phyloP scores from a whole-genome alignment of 2,888 invertebrate genomes.

The Capitulum mitella region DNA sequence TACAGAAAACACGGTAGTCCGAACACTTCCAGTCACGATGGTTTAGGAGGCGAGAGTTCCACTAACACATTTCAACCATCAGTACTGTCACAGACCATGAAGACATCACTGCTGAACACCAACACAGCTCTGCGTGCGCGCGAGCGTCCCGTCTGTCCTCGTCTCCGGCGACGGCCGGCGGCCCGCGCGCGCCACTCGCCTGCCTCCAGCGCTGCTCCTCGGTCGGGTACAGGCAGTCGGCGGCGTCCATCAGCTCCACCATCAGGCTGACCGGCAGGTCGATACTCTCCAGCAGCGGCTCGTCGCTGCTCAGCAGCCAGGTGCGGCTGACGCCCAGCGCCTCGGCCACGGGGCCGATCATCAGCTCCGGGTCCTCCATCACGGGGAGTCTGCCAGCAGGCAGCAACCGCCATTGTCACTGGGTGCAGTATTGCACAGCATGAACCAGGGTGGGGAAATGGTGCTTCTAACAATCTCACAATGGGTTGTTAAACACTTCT shows the following conservation, averaged over 20 bases:
- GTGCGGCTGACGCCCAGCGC: slow-evolving; percentile 9
- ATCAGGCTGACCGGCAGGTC: slow-evolving; percentile 21
- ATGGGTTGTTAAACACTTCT: no score
- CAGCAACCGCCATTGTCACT: no score
- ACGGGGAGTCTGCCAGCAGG: no score
- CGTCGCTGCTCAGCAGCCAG: slow-evolving; percentile 12
- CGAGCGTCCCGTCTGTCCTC: background rate
- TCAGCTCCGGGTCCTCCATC: slow-evolving; percentile 10
- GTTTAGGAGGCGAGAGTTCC: no score
- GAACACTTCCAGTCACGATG: no score
- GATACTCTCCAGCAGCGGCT: background rate
- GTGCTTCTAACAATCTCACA: no score
- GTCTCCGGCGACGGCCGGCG: background rate
- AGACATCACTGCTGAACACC: no score
- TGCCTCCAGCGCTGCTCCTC: slow-evolving; percentile 12
- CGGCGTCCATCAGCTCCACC: slow-evolving; percentile 22
- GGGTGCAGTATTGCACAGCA: no score
- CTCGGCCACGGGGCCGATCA: slow-evolving; percentile 10
- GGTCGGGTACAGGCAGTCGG: slow-evolving; percentile 5
- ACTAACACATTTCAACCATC: no score
- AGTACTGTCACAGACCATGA: no score
- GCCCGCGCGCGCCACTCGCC: background rate
- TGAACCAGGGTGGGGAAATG: no score
- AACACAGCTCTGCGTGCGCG: background rate
- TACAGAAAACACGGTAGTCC: no score